These are phyloP conservation scores for Lagopus muta DNA, from an alignment of 2,113 vertebrate species.

Conservation along the genomic window DNA sequence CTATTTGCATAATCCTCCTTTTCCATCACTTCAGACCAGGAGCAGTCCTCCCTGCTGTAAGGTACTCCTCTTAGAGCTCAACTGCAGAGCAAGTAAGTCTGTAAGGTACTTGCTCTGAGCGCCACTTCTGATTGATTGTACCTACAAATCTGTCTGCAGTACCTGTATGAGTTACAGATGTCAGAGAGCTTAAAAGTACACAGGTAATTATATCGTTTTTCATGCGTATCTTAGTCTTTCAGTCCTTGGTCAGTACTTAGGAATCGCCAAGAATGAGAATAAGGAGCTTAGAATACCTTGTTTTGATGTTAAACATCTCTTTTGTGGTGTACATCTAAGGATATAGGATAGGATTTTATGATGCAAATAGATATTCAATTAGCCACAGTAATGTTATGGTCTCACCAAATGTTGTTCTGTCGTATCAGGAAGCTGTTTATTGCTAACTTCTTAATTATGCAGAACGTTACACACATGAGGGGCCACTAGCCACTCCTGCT, in stretches of 20 bases:
- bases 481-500: not conserved
- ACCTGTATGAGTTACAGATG: fast-evolving
- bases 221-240: not conserved
- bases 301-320: not conserved
- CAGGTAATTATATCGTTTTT: not conserved
- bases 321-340: not conserved
- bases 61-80: not conserved
- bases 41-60: not conserved
- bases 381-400: not conserved
- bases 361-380: not conserved
- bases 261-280: not conserved
- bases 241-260: not conserved
- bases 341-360: not conserved
- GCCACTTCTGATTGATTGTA: not conserved
- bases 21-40: not conserved
- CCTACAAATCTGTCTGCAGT: not conserved
- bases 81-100: too few species aligned
- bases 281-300: not conserved
- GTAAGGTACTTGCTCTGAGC: not conserved
- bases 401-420: not conserved
- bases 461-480: not conserved
- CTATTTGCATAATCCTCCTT: not conserved
- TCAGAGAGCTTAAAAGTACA: not conserved
- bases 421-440: not conserved
- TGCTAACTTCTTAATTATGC: not conserved